Conservation (phyloP, 2,113 vertebrate genomes). For the Chamaea fasciata region DNA sequence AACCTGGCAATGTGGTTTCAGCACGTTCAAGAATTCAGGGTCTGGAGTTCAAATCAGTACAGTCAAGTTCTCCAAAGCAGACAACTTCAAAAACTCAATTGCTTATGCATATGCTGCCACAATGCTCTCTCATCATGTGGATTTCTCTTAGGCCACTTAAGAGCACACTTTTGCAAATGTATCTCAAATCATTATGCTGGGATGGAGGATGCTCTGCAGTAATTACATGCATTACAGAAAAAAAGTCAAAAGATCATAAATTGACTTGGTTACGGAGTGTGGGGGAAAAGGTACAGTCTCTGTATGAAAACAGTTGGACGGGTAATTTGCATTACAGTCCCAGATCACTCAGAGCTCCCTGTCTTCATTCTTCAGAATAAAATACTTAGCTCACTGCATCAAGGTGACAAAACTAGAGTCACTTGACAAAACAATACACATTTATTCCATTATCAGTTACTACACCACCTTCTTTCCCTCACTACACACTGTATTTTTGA, state of each 20-base stretch:
- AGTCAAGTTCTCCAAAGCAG: background rate
- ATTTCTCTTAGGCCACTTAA: constrained; percentile 27
- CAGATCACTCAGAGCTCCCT: background rate
- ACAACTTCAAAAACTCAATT: background rate
- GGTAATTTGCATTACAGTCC: background rate
- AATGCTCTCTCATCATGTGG: background rate
- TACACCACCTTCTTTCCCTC: background rate
- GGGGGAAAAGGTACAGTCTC: background rate
- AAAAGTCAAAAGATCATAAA: constrained; percentile 35
- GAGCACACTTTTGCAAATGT: background rate
- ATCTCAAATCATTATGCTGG: background rate
- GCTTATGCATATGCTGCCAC: background rate
- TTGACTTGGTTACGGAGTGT: background rate
- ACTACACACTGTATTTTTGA: background rate
- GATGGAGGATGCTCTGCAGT: background rate
- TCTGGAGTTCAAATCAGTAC: background rate
- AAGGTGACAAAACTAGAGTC: background rate
- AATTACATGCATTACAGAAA: constrained; percentile 41
- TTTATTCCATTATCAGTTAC: background rate
- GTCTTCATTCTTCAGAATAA: background rate
- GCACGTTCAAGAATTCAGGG: background rate
- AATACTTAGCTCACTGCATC: background rate
- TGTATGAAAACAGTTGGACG: background rate
- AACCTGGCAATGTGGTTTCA: background rate
- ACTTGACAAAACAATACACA: background rate